Base-by-base conservation (phyloP, 1,140 invertebrate species). In the Magallana ariakensis region DNA sequence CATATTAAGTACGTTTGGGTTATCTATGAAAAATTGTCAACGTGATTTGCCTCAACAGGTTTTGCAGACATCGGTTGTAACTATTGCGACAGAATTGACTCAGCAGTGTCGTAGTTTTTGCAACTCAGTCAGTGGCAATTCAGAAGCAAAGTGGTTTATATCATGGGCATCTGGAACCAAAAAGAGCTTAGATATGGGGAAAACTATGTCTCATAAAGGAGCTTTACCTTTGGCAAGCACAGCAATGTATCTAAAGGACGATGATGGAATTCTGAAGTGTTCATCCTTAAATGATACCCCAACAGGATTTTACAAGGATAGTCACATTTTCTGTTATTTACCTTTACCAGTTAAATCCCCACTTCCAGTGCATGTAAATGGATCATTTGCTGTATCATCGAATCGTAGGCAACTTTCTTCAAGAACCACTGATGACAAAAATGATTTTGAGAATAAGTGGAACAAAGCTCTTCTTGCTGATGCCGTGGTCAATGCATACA, bases 311-410 rank as follows among this genome's bases (percentile, higher is more conserved):
- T 92, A 92, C 84, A 85, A 66, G 58, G 84, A 87, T 19, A 87
- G 90, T 54, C 92, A 92, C 85, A 84, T 90, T n/a, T 92, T 91
- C 75, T 91, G 89, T 53, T 92, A 89, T 70, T 60, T 92, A 2
- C 91, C 91, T 33, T 75, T 92, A n/a, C 90, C 91, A 16, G 87
- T 89, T 66, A 11, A 85, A 57, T 83, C 80, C 22, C 56, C 22
- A 0, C 87, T 90, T 6, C 91, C 89, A 62, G 89, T 91, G 8
- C 90, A 92, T 80, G 87, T 92, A 22, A 92, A 92, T 85, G 89
- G 86, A 11, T 87, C 90, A 56, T 75, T 75, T 75, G 66, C 85
- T 57, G 85, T 87, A n/a, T 83, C 85, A 0, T 83, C 81, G 1
- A 80, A 87, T 46, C 46, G 85, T 13, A 70, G 81, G 46, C 80